phyloP scores from a whole-genome alignment of 2,888 invertebrate species.

The Linnaemya tessellans region DNA sequence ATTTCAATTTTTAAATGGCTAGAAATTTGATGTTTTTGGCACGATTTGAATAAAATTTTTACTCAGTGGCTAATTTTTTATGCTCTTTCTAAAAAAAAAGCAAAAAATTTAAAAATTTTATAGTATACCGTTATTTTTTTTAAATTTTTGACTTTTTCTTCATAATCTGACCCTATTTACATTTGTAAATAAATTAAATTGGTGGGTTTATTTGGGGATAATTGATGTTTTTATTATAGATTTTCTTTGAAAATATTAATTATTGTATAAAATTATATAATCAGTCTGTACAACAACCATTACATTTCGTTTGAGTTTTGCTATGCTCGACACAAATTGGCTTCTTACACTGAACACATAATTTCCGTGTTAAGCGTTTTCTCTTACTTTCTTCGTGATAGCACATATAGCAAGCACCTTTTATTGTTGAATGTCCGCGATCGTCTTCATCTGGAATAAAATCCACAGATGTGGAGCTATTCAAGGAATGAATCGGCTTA shows the following conservation, averaged over 20 bases:
- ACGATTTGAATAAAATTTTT: neutral
- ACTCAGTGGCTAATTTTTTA: slow-evolving; percentile 11
- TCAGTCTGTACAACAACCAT: neutral
- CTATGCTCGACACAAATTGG: slow-evolving; percentile 34
- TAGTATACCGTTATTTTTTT: neutral
- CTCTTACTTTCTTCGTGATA: slow-evolving; percentile 15
- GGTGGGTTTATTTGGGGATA: neutral
- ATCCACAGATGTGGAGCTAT: neutral
- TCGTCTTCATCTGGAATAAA: slow-evolving; percentile 38
- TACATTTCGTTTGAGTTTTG: neutral
- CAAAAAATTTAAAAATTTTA: neutral
- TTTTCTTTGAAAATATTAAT: neutral
- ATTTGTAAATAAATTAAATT: neutral
- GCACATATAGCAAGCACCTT: slow-evolving; percentile 37
- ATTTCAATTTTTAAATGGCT: too few species aligned
- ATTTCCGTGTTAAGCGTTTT: slow-evolving; percentile 43
- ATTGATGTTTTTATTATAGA: neutral
- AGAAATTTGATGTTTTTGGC: too few species aligned
- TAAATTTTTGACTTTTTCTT: slow-evolving; percentile 3
- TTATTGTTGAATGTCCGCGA: slow-evolving; percentile 27
- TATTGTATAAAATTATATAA: too few species aligned
- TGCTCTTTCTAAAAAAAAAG: neutral
- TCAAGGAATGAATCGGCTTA: neutral
- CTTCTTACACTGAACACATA: slow-evolving; percentile 27
- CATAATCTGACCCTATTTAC: slow-evolving; percentile 1